Evolutionary conservation across 2,797 vertebrate genomes (phyloP), one percentile per base, ranked within the genome.

Genomic region (Glyptemys insculpta): DNA sequence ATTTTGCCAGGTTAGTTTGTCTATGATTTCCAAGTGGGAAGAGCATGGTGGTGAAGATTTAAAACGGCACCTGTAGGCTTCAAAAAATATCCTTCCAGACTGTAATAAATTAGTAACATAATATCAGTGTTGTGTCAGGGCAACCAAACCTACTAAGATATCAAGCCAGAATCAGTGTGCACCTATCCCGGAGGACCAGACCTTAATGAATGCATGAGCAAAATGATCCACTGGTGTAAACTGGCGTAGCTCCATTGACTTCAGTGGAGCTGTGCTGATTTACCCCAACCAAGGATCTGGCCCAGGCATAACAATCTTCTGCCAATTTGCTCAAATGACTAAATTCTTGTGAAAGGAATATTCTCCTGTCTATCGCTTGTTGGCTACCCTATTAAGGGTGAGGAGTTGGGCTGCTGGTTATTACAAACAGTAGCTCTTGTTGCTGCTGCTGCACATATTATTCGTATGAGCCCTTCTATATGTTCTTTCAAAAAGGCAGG

Each of bases 361-460:
- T 84, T 56, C 19, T 34, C 53, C 37, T 23, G 4, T 2, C 7
- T 0, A 1, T 8, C n/a, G 37, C n/a, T 72, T 56, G 6, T 52
- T 27, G 57, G 44, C 12, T 18, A 47, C 0, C 4, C 27, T 47
- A 4, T 29, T 59, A 15, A 49, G 25, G 18, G 0, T 25, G 21
- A 25, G 79, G 79, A 27, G 16, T 47, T 72, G 21, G 2, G 37
- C 34, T 72, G 65, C 9, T 68, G 65, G 12, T 31, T 25, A 44
- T 23, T 5, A 12, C 4, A 5, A 21, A 53, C 37, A 41, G 72
- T 8, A 21, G 0, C 0, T 78, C 80, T 54, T 34, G 11, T 23
- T 82, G 57, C 0, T 83, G 52, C 0, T 0, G 7, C 37, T 59
- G 25, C 49, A 57, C 8, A 9, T 53, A 34, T 29, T 3, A 53